Evolutionary conservation across 1,140 invertebrate species (phyloP), one percentile per base, ranked within the genome.

Genomic region (Anastrepha obliqua): DNA sequence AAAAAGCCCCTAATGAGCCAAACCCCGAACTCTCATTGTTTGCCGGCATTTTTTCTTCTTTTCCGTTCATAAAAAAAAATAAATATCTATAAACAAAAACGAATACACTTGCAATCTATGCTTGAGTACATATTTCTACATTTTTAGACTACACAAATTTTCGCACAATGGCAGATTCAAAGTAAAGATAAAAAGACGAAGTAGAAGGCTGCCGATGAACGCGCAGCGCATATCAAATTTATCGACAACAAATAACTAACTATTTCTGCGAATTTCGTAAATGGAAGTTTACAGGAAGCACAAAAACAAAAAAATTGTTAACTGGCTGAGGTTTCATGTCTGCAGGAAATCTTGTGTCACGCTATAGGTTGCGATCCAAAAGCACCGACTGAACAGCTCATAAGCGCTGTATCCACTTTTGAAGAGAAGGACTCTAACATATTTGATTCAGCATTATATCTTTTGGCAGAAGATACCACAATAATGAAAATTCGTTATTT

Each of bases 1-100:
- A 87, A 87, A 87, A 87, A 81, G 59, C 42, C 39, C 20, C 51
- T 78, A 60, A 74, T 4, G 55, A 64, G 55, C 86, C 86, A 67
- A 87, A 67, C 86, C 86, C 64, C 29, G n/a, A 86, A 81, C 44
- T 51, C 4, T 3, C 59, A 85, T 86, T 86, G 85, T 86, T 55
- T 86, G 58, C 55, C 55, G 85, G 59, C 59, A 62, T 60, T 60
- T 44, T 60, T 86, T 55, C 85, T 86, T 81, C 74, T 47, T 47
- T 9, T 81, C 9, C 11, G 74, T n/a, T 29, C 47, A 58, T 81
- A 20, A 81, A 7, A 51, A 81, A 81, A 81, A 81, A n/a, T 2
- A 55, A 55, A 8, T 55, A 3, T 11, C 11, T 55, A 11, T 55
- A 62, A 13, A 17, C 13, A 62, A 5, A 62, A 62, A 17, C 15